Percentiles rank a stretch among this genome's conserved stretches.
Evolutionary conservation across 2,888 invertebrate genomes (phyloP).

Genomic region (Yponomeuta plumbellus): DNA sequence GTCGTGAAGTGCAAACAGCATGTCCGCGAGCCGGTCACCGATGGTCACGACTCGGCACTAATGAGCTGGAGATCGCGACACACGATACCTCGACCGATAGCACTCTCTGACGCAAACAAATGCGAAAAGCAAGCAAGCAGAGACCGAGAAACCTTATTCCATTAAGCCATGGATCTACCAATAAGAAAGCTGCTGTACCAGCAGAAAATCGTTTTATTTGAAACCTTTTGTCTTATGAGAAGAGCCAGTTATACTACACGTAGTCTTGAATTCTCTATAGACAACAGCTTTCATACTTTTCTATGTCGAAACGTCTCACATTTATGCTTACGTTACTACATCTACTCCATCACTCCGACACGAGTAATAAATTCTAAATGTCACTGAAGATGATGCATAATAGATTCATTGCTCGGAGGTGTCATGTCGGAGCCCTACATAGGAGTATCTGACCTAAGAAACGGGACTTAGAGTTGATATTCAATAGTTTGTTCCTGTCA

Average conservation of each 20-base stretch:
- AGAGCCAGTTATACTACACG: neutral
- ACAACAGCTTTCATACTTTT: constrained; percentile 10
- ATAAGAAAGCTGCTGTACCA: no score
- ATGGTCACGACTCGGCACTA: constrained; percentile 42
- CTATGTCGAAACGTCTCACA: neutral
- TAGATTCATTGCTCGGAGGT: constrained; percentile 53
- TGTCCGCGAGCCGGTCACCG: constrained; percentile 40
- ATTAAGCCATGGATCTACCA: neutral
- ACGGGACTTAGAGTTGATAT: constrained; percentile 28
- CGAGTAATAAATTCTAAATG: constrained; percentile 66
- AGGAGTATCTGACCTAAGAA: constrained; percentile 26
- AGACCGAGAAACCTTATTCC: neutral
- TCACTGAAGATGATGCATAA: constrained; percentile 64
- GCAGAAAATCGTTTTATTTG: neutral
- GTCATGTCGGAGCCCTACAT: constrained; percentile 33
- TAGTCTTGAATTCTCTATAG: neutral
- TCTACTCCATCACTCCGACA: constrained; percentile 56
- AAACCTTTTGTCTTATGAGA: neutral
- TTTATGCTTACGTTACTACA: constrained; percentile 19
- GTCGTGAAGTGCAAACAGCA: constrained; percentile 15
- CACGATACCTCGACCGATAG: constrained; percentile 32
- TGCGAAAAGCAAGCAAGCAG: constrained; percentile 10
- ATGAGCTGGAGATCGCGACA: constrained; percentile 58
- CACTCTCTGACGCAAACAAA: constrained; percentile 24
- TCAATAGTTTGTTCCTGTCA: constrained; percentile 23